Percentiles rank a stretch among this genome's conserved stretches.
phyloP scores from a whole-genome alignment of 2,113 vertebrate genomes.

The Chaetorhynchus papuensis region DNA sequence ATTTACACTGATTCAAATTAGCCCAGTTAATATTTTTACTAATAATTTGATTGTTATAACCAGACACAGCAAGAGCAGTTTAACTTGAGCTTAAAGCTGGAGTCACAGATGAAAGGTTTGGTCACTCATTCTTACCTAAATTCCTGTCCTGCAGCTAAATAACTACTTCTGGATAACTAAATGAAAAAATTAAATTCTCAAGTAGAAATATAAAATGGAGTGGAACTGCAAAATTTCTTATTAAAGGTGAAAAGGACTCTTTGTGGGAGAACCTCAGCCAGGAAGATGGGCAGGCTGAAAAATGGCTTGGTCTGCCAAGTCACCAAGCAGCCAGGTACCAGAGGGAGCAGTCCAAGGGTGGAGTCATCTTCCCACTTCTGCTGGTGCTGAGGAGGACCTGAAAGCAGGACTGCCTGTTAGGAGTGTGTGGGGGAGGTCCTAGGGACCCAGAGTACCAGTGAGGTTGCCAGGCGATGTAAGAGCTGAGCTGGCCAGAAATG shows the following conservation, averaged over 20 bases:
- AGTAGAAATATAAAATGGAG: neutral
- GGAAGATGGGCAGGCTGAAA: neutral
- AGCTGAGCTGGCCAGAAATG: neutral
- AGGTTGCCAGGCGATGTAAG: neutral
- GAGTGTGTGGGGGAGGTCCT: fast-evolving
- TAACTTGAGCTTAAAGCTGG: conserved; percentile 6
- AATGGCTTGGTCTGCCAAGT: neutral
- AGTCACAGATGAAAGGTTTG: conserved; percentile 13
- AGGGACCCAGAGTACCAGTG: neutral
- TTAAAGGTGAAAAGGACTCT: neutral
- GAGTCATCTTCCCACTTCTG: neutral
- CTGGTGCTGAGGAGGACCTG: fast-evolving
- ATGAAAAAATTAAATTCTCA: neutral
- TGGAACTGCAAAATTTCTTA: neutral
- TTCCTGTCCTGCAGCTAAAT: conserved; percentile 41
- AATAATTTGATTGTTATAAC: conserved; percentile 12
- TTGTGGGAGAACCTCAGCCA: neutral
- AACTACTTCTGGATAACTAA: conserved; percentile 1
- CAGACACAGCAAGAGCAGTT: conserved; percentile 21
- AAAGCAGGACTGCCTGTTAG: neutral
- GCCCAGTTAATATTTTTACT: neutral
- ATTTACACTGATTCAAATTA: conserved; percentile 1
- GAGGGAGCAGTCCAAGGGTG: neutral
- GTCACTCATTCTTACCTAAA: conserved; percentile 10
- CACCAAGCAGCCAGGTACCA: neutral